Percentiles rank a stretch among this genome's conserved stretches.
phyloP scores from a whole-genome alignment of 1,140 invertebrate species.

The Leptonema lineaticorne region DNA sequence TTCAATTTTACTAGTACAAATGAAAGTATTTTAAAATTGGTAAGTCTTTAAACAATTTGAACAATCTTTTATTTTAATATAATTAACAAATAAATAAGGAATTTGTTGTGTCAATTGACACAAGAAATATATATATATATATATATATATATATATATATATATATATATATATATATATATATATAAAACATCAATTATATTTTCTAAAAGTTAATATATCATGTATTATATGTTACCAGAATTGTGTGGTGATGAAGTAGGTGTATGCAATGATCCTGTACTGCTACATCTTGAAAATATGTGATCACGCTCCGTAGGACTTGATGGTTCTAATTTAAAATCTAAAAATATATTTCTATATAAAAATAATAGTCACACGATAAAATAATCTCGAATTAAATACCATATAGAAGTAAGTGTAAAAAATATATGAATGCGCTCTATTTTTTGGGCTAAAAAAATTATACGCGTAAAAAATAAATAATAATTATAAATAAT shows the following conservation, averaged over 20 bases:
- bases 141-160: slow-evolving; percentile 33
- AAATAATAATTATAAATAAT: no score
- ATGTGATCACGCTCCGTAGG: slow-evolving; percentile 62
- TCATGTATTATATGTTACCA: slow-evolving; percentile 56
- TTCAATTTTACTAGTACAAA: no score
- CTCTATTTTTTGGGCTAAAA: not conserved
- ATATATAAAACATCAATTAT: slow-evolving; percentile 40
- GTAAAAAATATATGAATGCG: not conserved
- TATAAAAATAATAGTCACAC: not conserved
- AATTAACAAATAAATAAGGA: no score
- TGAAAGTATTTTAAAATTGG: no score
- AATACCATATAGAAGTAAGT: not conserved
- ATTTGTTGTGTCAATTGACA: no score
- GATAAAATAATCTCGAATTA: not conserved
- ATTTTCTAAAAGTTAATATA: slow-evolving; percentile 42
- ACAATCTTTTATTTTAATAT: no score
- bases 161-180: not conserved
- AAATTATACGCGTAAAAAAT: not conserved
- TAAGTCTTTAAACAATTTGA: no score
- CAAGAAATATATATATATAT: no score
- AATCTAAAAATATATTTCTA: slow-evolving; percentile 43
- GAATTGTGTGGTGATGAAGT: slow-evolving; percentile 86
- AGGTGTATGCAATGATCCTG: slow-evolving; percentile 78
- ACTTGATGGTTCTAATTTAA: slow-evolving; percentile 67
- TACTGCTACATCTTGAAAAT: slow-evolving; percentile 81